Percentiles rank a stretch among this genome's conserved stretches.
Evolutionary conservation across 30 jellyfish, hydroid and myxozoan species (phyloP).

Genomic region (Turritopsis dohrnii): DNA sequence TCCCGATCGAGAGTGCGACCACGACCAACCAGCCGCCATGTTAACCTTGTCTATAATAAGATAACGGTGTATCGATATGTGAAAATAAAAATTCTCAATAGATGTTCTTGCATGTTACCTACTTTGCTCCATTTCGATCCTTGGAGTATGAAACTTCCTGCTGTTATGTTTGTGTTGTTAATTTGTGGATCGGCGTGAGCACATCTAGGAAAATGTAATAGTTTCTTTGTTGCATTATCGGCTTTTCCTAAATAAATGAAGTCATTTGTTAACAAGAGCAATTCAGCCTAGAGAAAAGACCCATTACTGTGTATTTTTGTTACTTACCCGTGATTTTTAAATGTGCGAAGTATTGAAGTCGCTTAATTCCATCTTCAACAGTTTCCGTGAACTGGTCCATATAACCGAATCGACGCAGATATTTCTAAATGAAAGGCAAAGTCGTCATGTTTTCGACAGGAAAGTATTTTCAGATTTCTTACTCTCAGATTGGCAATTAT

Average conservation of each 20-base stretch:
- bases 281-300: too few relatives aligned
- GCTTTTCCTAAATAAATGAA: constrained; percentile 54
- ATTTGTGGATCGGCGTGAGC: constrained; percentile 44
- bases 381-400: constrained; percentile 22
- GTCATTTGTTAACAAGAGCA: too few relatives aligned
- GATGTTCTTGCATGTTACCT: neutral
- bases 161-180: constrained; percentile 10
- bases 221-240: constrained; percentile 45
- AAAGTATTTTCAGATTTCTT: too few relatives aligned
- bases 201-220: constrained; percentile 43
- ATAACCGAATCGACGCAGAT: constrained; percentile 56
- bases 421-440: too few relatives aligned
- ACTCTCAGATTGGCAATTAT: too few relatives aligned
- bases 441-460: too few relatives aligned
- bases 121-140: constrained; percentile 54
- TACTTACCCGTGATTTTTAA: constrained; percentile 51
- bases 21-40: constrained; percentile 53
- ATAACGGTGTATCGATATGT: neutral
- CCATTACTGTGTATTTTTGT: neutral
- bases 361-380: constrained; percentile 16
- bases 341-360: constrained; percentile 57
- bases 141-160: constrained; percentile 47
- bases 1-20: constrained; percentile 38
- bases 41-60: neutral
- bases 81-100: neutral